Evolutionary conservation across 1,140 invertebrate genomes (phyloP).

Genomic region (Macrostomum lignano): DNA sequence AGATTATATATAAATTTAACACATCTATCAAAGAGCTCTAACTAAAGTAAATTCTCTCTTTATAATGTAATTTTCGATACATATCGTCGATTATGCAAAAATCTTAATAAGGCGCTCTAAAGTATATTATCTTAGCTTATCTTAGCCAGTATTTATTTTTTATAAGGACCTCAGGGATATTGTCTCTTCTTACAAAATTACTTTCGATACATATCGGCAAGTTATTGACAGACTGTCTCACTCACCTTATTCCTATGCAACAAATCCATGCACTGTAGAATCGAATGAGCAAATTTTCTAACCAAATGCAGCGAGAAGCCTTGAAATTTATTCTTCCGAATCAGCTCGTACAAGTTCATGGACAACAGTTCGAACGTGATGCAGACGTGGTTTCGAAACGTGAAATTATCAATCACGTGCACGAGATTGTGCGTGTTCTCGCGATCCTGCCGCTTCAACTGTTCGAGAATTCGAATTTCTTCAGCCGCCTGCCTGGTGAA

Average conservation of each 20-base stretch:
- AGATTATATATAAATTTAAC: too few species aligned
- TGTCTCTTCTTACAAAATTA: too few species aligned
- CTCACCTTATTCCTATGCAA: conserved; percentile 19
- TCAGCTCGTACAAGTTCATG: conserved; percentile 26
- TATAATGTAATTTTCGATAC: too few species aligned
- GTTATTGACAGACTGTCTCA: too few species aligned
- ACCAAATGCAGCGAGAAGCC: conserved; percentile 25
- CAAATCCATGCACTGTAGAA: conserved; percentile 22
- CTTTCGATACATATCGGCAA: too few species aligned
- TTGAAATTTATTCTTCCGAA: conserved; percentile 28
- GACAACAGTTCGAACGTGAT: conserved; percentile 84
- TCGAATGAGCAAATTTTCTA: conserved; percentile 21
- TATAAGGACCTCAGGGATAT: too few species aligned
- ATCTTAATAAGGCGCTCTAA: too few species aligned
- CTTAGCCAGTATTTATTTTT: too few species aligned
- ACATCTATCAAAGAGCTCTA: too few species aligned
- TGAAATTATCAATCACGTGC: conserved; percentile 92
- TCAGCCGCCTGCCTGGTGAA: conserved; percentile 97
- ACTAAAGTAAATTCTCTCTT: too few species aligned
- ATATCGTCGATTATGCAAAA: too few species aligned
- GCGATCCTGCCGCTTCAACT: conserved; percentile 74
- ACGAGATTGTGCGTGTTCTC: conserved; percentile 95
- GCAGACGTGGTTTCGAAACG: conserved; percentile 91
- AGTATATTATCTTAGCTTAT: too few species aligned
- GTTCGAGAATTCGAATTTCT: conserved; percentile 81